Evolutionary conservation across 2,888 invertebrate genomes (phyloP), one percentile per base, ranked within the genome.

Genomic region (Hemicrepidius hirtus): DNA sequence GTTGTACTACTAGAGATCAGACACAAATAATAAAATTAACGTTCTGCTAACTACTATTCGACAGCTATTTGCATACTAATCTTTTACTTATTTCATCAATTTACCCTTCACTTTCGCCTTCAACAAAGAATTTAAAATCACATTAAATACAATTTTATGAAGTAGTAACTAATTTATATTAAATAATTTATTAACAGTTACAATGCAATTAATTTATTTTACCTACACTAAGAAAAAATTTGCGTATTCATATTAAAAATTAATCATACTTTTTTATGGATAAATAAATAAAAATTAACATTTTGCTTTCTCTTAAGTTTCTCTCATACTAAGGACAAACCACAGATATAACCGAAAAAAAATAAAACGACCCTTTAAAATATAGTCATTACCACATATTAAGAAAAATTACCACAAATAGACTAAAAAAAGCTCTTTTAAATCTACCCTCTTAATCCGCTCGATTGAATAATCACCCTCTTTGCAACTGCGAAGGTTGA

Each of bases 321-420:
- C 32, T 32, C 32, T 32, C 5, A 6, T 32, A 3, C 2, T 24
- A 3, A 24, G 9, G 5, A 32, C 9, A 32, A 40, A 40, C 4
- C 3, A 40, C 16, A 28, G 28, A 9, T 28, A 3, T 1, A 12
- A 20, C 12, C 7, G 49, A 7, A 55, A 49, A 5, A 24, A 24
- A 24, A 24, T 24, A 24, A 46, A 49, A 49, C 21, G 49, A 32
- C 53, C 53, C 53, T 12, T 4, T 20, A 49, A 49, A 53, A 53
- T 53, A 37, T 49, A 65, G 69, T 75, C 72, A 79, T 85, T 84
- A 84, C 85, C 85, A 81, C 85, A 84, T 82, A 85, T 85, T 85
- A 85, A 83, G 82, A 81, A 79, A 80, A 81, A 82, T 82, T 83
- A 84, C 85, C 85, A 81, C 84, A 85, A 84, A 84, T 83, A 81